Conservation (phyloP, 1,140 invertebrate genomes). For the Lasaia peninsularis region DNA sequence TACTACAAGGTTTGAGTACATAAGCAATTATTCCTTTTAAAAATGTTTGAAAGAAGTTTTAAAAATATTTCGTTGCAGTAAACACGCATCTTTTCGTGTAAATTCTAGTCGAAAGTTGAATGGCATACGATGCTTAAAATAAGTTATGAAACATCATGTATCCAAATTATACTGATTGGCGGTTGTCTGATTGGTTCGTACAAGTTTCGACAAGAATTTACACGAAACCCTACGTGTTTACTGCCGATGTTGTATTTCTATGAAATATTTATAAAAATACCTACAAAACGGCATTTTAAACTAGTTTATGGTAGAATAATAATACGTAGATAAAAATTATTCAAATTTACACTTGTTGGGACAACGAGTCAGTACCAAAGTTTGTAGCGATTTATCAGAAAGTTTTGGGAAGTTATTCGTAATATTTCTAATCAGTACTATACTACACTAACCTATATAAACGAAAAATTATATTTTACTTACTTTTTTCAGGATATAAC, state of each 20-base stretch:
- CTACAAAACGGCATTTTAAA: background rate
- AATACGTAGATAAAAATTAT: background rate
- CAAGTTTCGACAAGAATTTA: background rate
- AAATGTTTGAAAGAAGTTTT: no score
- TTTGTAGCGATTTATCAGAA: background rate
- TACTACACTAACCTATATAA: background rate
- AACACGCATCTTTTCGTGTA: no score
- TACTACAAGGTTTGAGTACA: background rate
- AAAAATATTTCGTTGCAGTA: no score
- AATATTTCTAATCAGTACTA: background rate
- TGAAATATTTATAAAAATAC: background rate
- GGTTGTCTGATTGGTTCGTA: background rate
- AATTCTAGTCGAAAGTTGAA: no score
- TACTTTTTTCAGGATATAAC: background rate
- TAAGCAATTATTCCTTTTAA: no score
- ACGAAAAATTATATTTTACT: background rate
- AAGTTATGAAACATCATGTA: background rate
- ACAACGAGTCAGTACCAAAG: background rate
- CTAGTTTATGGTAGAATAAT: background rate
- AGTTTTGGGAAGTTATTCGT: background rate
- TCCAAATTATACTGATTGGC: background rate
- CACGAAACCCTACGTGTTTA: background rate
- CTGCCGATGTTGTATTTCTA: background rate
- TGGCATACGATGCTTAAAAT: no score
- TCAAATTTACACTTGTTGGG: background rate